Evolutionary conservation across 2,113 vertebrate species (phyloP), one percentile per base, ranked within the genome.

Genomic region (Muntiacus muntjak): DNA sequence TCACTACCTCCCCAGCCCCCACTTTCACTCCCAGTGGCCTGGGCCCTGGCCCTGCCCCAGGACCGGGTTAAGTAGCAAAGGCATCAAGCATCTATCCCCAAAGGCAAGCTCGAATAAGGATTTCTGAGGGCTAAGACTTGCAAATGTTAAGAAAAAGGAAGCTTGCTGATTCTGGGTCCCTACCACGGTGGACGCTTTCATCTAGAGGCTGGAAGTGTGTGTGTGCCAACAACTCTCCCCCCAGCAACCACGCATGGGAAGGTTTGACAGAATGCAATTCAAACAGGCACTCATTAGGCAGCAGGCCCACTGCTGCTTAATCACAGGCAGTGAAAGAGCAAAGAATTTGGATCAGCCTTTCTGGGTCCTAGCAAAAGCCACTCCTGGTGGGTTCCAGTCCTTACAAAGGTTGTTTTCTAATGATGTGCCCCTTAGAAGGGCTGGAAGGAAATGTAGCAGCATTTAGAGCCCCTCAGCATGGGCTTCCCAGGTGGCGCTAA

Each of bases 211-310:
- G 78, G 78, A 33, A 81, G 40, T 50, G 25, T 84, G 88, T 84
- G 88, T n/a, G 78, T 96, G 95, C 96, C 98, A 97, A 95, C 97
- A 91, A 40, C 92, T 95, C 94, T 58, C 94, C 12, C 4, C 92
- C 57, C 82, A 67, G 93, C 94, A 98, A 36, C 57, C 87, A 71
- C 93, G 64, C 95, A 91, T 57, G 97, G 71, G 36, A 96, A 57
- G 96, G 45, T 98, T 36, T 12, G 97, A 98, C 88, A 92, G 97
- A 98, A 97, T 91, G 78, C 95, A 94, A 97, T 97, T 97, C 81
- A 95, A 98, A 96, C 0, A 85, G 98, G 97, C 97, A 96, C 86
- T 98, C 97, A 97, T 98, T 98, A 98, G 98, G 98, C 98, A 99
- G 81, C 57, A 25, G 17, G 95, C 96, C 98, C 98, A 93, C 43